A percentile compares a stretch with the other conserved stretches of the same genome.
Evolutionary conservation across 2,797 vertebrate species (phyloP).

Genomic region (Linurgus olivaceus): DNA sequence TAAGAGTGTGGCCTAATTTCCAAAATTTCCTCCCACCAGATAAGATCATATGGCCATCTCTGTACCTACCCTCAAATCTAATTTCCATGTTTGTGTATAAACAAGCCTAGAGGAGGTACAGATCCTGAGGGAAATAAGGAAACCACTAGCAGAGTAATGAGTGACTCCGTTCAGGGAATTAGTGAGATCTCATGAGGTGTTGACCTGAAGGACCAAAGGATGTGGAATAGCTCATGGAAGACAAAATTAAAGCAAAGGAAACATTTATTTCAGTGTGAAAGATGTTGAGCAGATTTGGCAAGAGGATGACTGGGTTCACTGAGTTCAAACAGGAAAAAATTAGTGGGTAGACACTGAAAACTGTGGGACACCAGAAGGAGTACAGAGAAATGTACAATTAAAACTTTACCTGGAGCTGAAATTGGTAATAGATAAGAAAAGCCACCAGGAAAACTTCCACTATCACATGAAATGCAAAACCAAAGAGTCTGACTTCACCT

Average conservation of each 20-base stretch:
- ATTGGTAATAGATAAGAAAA: background rate
- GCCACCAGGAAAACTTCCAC: background rate
- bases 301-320: background rate
- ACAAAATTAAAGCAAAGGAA: background rate
- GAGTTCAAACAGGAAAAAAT: background rate
- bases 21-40: background rate
- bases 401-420: background rate
- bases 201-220: background rate
- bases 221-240: background rate
- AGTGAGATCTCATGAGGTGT: background rate
- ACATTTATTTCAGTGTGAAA: background rate
- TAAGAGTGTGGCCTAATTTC: background rate
- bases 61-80: background rate
- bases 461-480: background rate
- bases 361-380: background rate
- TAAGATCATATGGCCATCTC: background rate
- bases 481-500: background rate
- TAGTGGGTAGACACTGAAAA: background rate
- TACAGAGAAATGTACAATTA: background rate
- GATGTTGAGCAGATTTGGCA: background rate
- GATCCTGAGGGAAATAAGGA: background rate
- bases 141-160: background rate
- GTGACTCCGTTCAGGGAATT: background rate
- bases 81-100: background rate
- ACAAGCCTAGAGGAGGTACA: background rate